Evolutionary conservation across 35 echinoderm and acorn worm species (phyloP), one percentile per base, ranked within the genome.

Genomic region (Patiria miniata): DNA sequence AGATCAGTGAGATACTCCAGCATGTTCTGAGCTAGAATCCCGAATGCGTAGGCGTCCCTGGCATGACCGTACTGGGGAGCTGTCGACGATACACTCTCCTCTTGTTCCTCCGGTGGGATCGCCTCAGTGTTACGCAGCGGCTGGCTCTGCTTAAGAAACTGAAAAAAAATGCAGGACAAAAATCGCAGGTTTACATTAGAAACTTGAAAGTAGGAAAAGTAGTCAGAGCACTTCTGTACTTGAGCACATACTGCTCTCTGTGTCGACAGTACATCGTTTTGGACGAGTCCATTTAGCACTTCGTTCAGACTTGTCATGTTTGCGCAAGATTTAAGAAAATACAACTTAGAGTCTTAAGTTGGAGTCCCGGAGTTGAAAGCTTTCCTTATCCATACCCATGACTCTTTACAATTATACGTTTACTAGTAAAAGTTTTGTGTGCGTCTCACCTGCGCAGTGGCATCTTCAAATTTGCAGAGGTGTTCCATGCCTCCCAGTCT

Each of bases 391-490:
- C 42, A 47, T 12, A 47, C 42, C 42, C 4, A 4, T 47, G 42
- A 12, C 12, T 6, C 42, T 47, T 47, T 47, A 12, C 42, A 47
- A 47, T 6, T 12, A 47, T 47, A 47, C n/a, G n/a, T n/a, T n/a
- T n/a, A n/a, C n/a, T n/a, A n/a, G n/a, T n/a, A 12, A 47, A 4
- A 47, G 12, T 4, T 47, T 6, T 4, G 42, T 47, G 4, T 47
- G 12, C 42, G 8, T 86, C 83, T 88, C 56, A 99, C 96, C 79
- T 94, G 87, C 40, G 89, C 78, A 7, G 96, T 99, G 6, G 96
- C 92, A 87, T 99, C 89, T 80, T 99, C 89, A 94, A 94, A 99
- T 89, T 99, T 99, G 53, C 92, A 98, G 60, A 99, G 86, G 78
- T 99, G 96, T 32, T 98, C 96, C 96, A 99, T 99, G 14, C 89